Evolutionary conservation across 2,797 vertebrate genomes (phyloP), one percentile per base, ranked within the genome.

Genomic region (Botia kubotai): DNA sequence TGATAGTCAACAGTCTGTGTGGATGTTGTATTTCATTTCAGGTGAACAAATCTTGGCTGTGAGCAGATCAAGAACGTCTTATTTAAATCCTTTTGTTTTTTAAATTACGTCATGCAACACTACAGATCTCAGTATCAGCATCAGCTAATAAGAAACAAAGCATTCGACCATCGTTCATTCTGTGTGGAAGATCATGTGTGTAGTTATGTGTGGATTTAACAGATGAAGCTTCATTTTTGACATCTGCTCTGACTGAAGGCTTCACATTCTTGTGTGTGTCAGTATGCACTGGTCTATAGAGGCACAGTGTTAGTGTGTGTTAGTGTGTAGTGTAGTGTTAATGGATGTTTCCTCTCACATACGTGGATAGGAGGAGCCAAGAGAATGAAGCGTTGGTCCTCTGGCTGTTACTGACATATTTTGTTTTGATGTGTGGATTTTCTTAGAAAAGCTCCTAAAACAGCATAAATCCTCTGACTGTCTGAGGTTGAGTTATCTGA

Each of bases 311-410:
- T 33, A 33, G 33, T 33, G 33, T 33, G 33, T 33, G 33, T 33
- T 3, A 3, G 33, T 33, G 33, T 33, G 33, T 33, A 4, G 2
- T n/a, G n/a, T n/a, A 26, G 23, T 26, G 23, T 26, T 75, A 75
- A 82, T 70, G 57, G 6, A 81, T 17, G 72, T 1, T 12, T 58
- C 29, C 33, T 60, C 26, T 52, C 74, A 72, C 74, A 81, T 48
- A 58, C 8, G 68, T 53, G 10, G 58, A 36, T 33, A 3, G 33
- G 33, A 33, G 33, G 33, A 33, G 4, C 33, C 33, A 33, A 33
- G 33, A 33, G 33, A 5, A 33, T 33, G 4, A 33, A 33, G 11
- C 36, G n/a, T 66, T 10, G 13, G 12, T 65, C 66, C n/a, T 69
- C 21, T 21, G 39, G 1, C 12, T 77, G 19, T 77, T 33, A 10